phyloP scores from a whole-genome alignment of 1,140 invertebrate genomes.

The Caenorhabditis briggsae region DNA sequence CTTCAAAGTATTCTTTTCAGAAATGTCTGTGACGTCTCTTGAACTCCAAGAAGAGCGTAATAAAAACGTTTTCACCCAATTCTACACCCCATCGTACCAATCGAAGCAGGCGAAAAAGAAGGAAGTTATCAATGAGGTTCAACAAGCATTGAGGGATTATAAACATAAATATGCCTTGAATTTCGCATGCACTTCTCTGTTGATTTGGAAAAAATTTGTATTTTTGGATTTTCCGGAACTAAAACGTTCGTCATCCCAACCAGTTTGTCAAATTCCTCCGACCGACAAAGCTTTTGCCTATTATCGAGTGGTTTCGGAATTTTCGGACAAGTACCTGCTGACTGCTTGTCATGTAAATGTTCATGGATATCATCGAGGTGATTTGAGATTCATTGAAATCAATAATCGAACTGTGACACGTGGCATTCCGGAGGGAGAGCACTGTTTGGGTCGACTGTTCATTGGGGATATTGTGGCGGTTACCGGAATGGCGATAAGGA shows the following conservation, averaged over 20 bases:
- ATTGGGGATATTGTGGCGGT: not conserved
- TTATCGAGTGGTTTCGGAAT: not conserved
- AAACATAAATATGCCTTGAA: not conserved
- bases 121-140: not conserved
- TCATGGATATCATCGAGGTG: not conserved
- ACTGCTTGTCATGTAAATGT: not conserved
- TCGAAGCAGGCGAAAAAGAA: not conserved
- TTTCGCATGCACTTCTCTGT: not conserved
- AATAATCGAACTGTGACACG: not conserved
- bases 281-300: not conserved
- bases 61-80: not conserved
- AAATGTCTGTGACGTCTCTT: not conserved
- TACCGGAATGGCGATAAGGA: not conserved
- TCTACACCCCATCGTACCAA: not conserved
- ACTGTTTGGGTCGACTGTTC: not conserved
- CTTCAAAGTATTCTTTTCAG: not conserved
- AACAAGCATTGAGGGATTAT: not conserved
- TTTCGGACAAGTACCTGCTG: not conserved
- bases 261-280: not conserved
- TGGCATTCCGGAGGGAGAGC: not conserved
- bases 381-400: not conserved
- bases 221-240: not conserved
- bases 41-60: not conserved
- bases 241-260: not conserved
- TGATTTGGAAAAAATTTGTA: not conserved